Base-by-base conservation (phyloP, 2,797 vertebrate species). In the Pangasius macronema region DNA sequence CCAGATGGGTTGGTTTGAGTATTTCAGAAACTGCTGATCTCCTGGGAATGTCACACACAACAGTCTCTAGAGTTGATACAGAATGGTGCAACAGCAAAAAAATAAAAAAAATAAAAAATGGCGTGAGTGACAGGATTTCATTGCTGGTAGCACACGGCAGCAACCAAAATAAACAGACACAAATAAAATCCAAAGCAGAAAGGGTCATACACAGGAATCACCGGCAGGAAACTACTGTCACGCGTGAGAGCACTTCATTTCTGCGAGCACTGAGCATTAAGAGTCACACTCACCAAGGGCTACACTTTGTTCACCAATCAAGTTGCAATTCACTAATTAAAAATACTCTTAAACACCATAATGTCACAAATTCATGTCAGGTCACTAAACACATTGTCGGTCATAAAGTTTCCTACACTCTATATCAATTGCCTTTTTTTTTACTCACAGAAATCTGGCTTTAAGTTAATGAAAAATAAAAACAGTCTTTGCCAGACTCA, bases 401-500 rank as follows among this genome's bases (percentile, higher is more conserved):
- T 53, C 7, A 51, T 30, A 76, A 76, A 76, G n/a, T 20, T 79
- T 55, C 18, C n/a, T 33, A 10, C 9, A 27, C 10, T 7, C 22
- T 27, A 27, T 61, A 39, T 80, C 20, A 59, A 24, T 61, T n/a
- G 24, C 16, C 1, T 79, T 79, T 79, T 79, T 79, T 36, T 11
- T 57, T 79, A 33, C 30, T 42, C 46, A 61, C 36, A 82, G 59
- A 82, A 46, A 30, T n/a, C 20, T 39, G 0, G 59, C 11, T 33
- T 72, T 18, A 8, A 59, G 42, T 5, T 36, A 24, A 14, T 70
- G 18, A 82, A 46, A 61, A 55, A 51, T 49, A 6, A 72, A 39
- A 27, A 16, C 53, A 49, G 30, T 49, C 55, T 61, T 85, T 82
- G 81, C 55, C 65, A 82, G 77, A 85, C 77, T 85, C 70, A 51